Evolutionary conservation across 2,888 invertebrate genomes (phyloP).

Genomic region (Ophion ellenae): DNA sequence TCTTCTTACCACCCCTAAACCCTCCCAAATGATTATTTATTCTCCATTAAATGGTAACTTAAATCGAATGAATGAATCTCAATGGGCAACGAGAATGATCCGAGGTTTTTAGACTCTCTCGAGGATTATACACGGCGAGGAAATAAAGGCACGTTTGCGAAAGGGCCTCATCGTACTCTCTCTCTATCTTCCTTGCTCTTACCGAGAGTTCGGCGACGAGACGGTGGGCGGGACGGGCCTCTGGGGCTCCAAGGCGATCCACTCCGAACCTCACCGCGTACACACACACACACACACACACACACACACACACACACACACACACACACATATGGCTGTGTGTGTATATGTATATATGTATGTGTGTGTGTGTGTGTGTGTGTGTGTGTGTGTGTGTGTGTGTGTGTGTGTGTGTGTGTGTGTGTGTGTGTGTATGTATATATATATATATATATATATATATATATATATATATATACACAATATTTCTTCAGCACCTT

Average conservation of each 20-base stretch:
- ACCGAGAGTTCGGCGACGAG: conserved; percentile 77
- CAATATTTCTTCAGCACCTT: conserved; percentile 79
- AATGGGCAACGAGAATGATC: conserved; percentile 31
- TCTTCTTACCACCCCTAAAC: not conserved
- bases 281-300: too few species aligned
- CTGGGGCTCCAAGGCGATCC: conserved; percentile 84
- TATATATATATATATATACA: conserved; percentile 64
- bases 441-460: not conserved
- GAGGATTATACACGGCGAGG: conserved; percentile 50
- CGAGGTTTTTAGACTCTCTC: conserved; percentile 45
- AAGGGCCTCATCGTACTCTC: conserved; percentile 53
- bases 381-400: too few species aligned
- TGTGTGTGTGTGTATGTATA: too few species aligned
- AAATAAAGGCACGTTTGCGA: conserved; percentile 60
- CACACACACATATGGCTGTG: too few species aligned
- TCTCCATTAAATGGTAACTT: conserved; percentile 16
- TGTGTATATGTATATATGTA: too few species aligned
- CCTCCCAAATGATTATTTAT: conserved; percentile 12
- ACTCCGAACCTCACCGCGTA: conserved; percentile 78
- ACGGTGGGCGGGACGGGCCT: conserved; percentile 83
- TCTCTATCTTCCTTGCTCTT: conserved; percentile 18
- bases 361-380: too few species aligned
- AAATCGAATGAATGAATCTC: conserved; percentile 14
- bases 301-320: too few species aligned
- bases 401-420: too few species aligned